phyloP scores from a whole-genome alignment of 2,113 vertebrate species.

The Gymnogyps californianus region DNA sequence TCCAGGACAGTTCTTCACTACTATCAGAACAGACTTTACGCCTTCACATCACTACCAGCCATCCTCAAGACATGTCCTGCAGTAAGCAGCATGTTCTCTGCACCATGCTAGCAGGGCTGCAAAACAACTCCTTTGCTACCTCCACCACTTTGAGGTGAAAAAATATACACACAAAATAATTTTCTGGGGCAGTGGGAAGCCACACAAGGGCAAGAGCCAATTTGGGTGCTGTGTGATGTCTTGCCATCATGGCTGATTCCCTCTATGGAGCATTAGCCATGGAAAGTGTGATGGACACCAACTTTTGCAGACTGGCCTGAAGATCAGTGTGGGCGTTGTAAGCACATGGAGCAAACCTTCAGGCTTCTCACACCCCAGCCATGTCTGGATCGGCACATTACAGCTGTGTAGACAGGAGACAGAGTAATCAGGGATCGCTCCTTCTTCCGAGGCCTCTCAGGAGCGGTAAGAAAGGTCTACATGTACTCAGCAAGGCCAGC shows the following conservation, averaged over 20 bases:
- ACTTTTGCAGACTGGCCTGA: background rate
- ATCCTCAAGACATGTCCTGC: fast-evolving
- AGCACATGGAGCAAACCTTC: fast-evolving
- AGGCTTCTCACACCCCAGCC: background rate
- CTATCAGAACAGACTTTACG: background rate
- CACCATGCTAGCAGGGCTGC: background rate
- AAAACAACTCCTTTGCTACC: background rate
- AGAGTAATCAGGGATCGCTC: background rate
- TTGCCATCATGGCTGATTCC: background rate
- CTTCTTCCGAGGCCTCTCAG: background rate
- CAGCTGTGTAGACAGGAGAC: background rate
- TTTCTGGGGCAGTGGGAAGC: background rate
- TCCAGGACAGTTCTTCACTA: background rate
- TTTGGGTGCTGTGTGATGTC: background rate
- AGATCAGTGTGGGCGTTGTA: background rate
- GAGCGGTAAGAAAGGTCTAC: background rate
- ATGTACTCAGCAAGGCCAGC: background rate
- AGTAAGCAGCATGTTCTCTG: background rate
- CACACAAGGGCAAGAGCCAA: background rate
- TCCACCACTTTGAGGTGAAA: background rate
- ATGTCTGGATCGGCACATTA: background rate
- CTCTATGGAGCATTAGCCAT: background rate
- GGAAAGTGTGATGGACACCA: background rate
- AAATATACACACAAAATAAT: background rate
- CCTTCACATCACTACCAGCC: background rate